A percentile compares a stretch with the other conserved stretches of the same genome.
Conservation (phyloP, 2,888 invertebrate genomes). For the Dorcus hopei region DNA sequence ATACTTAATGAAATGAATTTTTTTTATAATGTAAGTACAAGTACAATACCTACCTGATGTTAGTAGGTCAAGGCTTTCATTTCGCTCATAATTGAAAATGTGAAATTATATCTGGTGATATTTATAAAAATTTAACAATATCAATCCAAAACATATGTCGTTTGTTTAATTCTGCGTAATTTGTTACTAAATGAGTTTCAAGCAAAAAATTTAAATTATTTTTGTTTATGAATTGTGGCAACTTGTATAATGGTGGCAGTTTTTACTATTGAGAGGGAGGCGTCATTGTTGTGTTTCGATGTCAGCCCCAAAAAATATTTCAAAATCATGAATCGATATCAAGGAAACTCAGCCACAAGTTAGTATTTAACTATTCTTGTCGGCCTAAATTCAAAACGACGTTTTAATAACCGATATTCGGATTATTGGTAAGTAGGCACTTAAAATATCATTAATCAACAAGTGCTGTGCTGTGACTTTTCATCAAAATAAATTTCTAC, state of each 20-base stretch:
- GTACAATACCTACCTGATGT: not conserved
- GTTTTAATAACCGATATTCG: not conserved
- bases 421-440: not conserved
- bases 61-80: slow-evolving; percentile 1
- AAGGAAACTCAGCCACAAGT: not conserved
- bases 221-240: not conserved
- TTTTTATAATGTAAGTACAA: too few species aligned
- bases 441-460: slow-evolving; percentile 23
- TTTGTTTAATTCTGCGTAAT: not conserved
- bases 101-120: not conserved
- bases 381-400: not conserved
- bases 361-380: not conserved
- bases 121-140: not conserved
- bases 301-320: slow-evolving; percentile 10
- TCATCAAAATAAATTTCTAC: slow-evolving; percentile 5
- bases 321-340: not conserved
- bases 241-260: slow-evolving; percentile 15
- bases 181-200: not conserved
- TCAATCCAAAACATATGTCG: not conserved
- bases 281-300: slow-evolving; percentile 21
- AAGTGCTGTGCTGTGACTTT: slow-evolving; percentile 19
- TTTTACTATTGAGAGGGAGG: slow-evolving; percentile 22
- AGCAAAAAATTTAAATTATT: not conserved
- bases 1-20: too few species aligned
- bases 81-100: not conserved